These are phyloP conservation scores for Sarcophaga peregrina DNA, from an alignment of 1,140 invertebrate genomes.

Conservation along the genomic window DNA sequence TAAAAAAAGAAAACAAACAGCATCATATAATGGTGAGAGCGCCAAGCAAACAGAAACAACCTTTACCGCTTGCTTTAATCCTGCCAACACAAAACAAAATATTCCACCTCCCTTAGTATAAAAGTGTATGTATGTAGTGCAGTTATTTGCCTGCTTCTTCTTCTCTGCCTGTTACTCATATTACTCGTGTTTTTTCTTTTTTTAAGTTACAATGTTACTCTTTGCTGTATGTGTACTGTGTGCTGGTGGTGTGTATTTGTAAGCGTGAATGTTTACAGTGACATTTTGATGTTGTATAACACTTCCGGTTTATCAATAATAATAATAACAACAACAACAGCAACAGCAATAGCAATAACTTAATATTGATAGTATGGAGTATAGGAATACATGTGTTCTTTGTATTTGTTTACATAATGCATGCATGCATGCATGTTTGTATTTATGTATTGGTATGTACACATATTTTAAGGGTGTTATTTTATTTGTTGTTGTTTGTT, in stretches of 20 bases:
- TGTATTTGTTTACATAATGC: not conserved
- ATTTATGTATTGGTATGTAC: not conserved
- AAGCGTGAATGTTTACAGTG: not conserved
- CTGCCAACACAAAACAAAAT: too few species aligned
- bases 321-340: not conserved
- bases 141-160: not conserved
- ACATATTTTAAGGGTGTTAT: not conserved
- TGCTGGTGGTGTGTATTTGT: not conserved
- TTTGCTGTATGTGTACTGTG: not conserved
- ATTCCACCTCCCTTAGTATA: not conserved
- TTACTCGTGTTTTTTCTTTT: not conserved
- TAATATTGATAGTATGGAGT: not conserved
- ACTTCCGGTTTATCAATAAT: slow-evolving; percentile 20
- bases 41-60: not conserved
- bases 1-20: too few species aligned
- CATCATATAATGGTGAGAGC: too few species aligned
- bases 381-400: not conserved
- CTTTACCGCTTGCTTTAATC: not conserved
- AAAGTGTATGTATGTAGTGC: not conserved
- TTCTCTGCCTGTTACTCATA: not conserved
- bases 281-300: slow-evolving; percentile 32
- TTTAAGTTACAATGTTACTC: not conserved
- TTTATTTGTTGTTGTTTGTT: not conserved
- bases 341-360: not conserved
- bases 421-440: not conserved